Percentiles rank a stretch among this genome's conserved stretches.
These are phyloP conservation scores for Caenorhabditis panamensis DNA, from an alignment of 2,888 invertebrate species.

Conservation along the genomic window DNA sequence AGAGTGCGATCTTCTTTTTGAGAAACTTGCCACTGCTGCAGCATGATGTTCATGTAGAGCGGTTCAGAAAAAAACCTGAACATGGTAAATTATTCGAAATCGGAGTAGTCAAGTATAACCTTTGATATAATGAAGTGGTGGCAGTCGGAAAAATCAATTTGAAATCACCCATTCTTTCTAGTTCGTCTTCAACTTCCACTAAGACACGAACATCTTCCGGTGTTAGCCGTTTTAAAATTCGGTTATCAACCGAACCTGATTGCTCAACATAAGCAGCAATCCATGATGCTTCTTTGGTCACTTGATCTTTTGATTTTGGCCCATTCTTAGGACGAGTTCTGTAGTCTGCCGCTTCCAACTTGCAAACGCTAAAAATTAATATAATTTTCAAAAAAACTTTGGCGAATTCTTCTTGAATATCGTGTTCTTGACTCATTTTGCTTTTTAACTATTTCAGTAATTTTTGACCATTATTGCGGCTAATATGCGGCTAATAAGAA, in stretches of 20 bases:
- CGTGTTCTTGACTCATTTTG: too few relatives aligned
- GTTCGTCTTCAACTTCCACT: conserved; percentile 81
- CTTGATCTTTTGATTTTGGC: conserved; percentile 61
- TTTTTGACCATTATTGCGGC: too few relatives aligned
- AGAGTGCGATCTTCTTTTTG: conserved; percentile 54
- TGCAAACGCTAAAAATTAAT: conserved; percentile 15
- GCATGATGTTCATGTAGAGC: conserved; percentile 75
- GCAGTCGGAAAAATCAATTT: conserved; percentile 83
- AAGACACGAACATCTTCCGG: conserved; percentile 72
- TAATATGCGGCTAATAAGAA: too few relatives aligned
- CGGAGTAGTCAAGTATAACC: too few relatives aligned
- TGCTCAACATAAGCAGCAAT: conserved; percentile 50
- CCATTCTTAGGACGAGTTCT: conserved; percentile 64
- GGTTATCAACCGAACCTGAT: conserved; percentile 38
- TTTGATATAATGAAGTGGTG: conserved; percentile 45
- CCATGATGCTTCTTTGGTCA: conserved; percentile 64
- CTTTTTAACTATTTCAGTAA: too few relatives aligned
- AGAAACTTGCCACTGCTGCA: conserved; percentile 75
- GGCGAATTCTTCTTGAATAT: not conserved
- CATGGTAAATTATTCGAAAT: not conserved
- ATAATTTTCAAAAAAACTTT: not conserved
- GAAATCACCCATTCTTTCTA: conserved; percentile 82
- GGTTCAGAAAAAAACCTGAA: conserved; percentile 81
- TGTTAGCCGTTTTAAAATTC: conserved; percentile 67
- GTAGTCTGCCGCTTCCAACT: conserved; percentile 50